phyloP scores from a whole-genome alignment of 2,888 invertebrate species.

The Ophioninae sp. region DNA sequence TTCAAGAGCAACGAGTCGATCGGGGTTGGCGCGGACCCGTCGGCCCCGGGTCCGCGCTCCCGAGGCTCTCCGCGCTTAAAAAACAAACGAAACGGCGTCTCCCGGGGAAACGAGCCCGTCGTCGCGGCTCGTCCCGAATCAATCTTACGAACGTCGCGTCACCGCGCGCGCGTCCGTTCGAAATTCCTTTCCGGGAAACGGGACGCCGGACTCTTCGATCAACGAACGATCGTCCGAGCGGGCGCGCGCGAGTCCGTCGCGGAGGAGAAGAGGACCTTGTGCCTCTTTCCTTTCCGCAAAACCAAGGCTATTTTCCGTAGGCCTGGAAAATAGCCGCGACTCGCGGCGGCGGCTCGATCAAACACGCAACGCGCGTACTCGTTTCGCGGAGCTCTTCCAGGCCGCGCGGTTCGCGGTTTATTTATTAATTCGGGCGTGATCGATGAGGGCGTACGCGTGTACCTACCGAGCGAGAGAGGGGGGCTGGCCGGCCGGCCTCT shows the following conservation, averaged over 20 bases:
- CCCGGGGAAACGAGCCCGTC: background rate
- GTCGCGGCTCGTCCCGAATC: no score
- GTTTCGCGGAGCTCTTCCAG: slow-evolving; percentile 12
- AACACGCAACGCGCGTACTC: slow-evolving; percentile 38
- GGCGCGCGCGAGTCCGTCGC: background rate
- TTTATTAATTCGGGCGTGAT: slow-evolving; percentile 36
- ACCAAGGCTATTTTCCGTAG: slow-evolving; percentile 7
- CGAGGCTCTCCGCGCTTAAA: background rate
- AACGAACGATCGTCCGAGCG: background rate
- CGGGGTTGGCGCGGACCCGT: background rate
- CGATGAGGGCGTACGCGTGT: slow-evolving; percentile 13
- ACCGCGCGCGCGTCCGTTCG: no score
- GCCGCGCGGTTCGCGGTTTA: slow-evolving; percentile 9
- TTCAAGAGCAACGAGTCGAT: no score
- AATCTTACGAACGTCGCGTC: background rate
- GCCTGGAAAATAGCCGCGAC: no score
- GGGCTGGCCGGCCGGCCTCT: no score
- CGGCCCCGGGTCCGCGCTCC: background rate
- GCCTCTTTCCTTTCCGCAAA: no score
- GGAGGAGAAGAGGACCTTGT: no score
- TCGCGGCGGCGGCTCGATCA: background rate
- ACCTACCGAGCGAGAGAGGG: background rate
- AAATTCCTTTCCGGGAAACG: background rate
- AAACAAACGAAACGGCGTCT: background rate
- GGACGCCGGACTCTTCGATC: background rate